Conservation (phyloP, 2,797 vertebrate species). For the Platyrinchus mystaceus region DNA sequence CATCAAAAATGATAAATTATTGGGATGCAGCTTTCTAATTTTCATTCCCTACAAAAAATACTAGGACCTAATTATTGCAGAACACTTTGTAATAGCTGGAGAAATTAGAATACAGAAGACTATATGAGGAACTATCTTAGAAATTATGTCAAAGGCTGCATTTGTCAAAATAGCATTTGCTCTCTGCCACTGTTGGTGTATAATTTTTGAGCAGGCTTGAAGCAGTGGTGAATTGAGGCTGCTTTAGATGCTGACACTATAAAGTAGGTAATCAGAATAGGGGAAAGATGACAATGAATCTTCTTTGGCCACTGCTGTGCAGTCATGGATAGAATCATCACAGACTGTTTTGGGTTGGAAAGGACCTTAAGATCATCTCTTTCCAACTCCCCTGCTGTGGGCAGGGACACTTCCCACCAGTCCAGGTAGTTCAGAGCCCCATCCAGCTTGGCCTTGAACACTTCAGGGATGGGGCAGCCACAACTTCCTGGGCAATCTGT, state of each 20-base stretch:
- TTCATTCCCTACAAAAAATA: background rate
- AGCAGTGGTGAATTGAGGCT: background rate
- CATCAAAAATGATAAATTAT: background rate
- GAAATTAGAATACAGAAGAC: background rate
- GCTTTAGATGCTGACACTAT: background rate
- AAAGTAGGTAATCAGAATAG: background rate
- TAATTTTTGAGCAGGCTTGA: background rate
- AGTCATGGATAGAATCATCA: background rate
- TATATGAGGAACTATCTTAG: background rate
- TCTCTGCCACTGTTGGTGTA: background rate
- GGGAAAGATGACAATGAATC: no score
- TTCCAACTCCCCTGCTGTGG: background rate
- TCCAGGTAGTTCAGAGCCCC: rapidly evolving
- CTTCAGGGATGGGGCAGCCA: background rate
- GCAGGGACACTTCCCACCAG: rapidly evolving
- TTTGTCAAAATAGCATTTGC: background rate
- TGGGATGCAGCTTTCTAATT: background rate
- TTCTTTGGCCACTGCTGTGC: background rate
- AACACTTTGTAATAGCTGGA: background rate
- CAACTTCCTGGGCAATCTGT: background rate
- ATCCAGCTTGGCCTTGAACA: rapidly evolving
- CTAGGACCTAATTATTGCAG: background rate
- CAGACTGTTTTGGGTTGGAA: background rate
- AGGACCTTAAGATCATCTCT: background rate
- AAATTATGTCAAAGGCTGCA: background rate